phyloP scores from a whole-genome alignment of 2,797 vertebrate species.

The Stomatorhinus walkeri region DNA sequence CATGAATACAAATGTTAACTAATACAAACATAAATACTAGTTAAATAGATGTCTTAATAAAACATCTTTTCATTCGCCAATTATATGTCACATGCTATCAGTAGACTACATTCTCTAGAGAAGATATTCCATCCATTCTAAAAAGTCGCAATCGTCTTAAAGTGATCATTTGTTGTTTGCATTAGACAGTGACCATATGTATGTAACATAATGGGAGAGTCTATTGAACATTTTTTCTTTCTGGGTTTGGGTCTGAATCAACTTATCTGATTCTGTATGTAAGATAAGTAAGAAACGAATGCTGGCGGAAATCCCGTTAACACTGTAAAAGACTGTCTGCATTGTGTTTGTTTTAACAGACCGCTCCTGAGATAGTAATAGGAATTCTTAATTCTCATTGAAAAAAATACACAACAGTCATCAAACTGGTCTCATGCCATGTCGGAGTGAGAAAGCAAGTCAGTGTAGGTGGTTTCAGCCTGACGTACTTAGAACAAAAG shows the following conservation, averaged over 20 bases:
- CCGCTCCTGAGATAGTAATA: slow-evolving; percentile 24
- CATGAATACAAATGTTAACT: neutral
- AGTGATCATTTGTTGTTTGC: neutral
- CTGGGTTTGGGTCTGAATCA: neutral
- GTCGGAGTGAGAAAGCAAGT: neutral
- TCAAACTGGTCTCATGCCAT: slow-evolving; percentile 14
- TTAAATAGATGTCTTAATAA: neutral
- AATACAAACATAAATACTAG: neutral
- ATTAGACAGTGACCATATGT: neutral
- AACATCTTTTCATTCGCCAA: neutral
- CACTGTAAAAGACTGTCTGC: neutral
- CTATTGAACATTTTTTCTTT: neutral
- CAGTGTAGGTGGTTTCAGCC: slow-evolving; percentile 21
- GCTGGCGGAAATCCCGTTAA: slow-evolving; percentile 26
- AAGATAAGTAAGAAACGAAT: slow-evolving; percentile 23
- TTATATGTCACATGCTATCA: neutral
- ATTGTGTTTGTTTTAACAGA: slow-evolving; percentile 5
- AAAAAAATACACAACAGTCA: slow-evolving; percentile 38
- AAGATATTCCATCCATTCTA: neutral
- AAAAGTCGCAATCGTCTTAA: neutral
- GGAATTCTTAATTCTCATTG: slow-evolving; percentile 27
- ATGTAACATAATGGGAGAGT: neutral
- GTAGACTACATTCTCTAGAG: neutral
- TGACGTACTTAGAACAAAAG: slow-evolving; percentile 7
- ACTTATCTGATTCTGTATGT: slow-evolving; percentile 24